Percentiles rank a stretch among this genome's conserved stretches.
These are phyloP conservation scores for Sitophilus oryzae DNA, from an alignment of 1,140 invertebrate genomes.

Conservation along the genomic window DNA sequence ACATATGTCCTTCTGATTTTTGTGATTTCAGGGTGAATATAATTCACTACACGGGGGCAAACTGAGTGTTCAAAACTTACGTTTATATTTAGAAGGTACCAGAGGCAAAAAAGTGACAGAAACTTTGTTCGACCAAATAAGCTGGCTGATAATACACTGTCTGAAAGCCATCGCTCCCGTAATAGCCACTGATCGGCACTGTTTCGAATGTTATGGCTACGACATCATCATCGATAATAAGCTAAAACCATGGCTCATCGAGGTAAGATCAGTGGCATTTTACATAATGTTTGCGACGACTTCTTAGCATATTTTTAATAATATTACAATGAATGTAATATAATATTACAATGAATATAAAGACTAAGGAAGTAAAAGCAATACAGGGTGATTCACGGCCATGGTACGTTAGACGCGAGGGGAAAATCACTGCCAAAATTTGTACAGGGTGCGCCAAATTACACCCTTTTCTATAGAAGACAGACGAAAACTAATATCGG, in stretches of 20 bases:
- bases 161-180: slow-evolving; percentile 71
- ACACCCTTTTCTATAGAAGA: too few species aligned
- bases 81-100: slow-evolving; percentile 85
- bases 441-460: too few species aligned
- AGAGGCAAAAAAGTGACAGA: slow-evolving; percentile 82
- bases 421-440: too few species aligned
- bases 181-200: slow-evolving; percentile 71
- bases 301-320: too few species aligned
- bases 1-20: too few species aligned
- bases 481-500: too few species aligned
- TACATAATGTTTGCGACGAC: too few species aligned
- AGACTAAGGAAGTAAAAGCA: too few species aligned
- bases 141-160: slow-evolving; percentile 85
- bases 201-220: slow-evolving; percentile 80
- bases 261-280: slow-evolving; percentile 44
- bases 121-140: slow-evolving; percentile 75
- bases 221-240: slow-evolving; percentile 84
- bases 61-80: slow-evolving; percentile 85
- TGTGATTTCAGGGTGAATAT: slow-evolving; percentile 76
- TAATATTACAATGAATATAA: too few species aligned
- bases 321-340: too few species aligned
- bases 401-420: too few species aligned
- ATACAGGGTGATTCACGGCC: too few species aligned
- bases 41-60: slow-evolving; percentile 93
- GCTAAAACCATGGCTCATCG: slow-evolving; percentile 77